Evolutionary conservation across 1,140 invertebrate species (phyloP).

Genomic region (Triops longicaudatus): DNA sequence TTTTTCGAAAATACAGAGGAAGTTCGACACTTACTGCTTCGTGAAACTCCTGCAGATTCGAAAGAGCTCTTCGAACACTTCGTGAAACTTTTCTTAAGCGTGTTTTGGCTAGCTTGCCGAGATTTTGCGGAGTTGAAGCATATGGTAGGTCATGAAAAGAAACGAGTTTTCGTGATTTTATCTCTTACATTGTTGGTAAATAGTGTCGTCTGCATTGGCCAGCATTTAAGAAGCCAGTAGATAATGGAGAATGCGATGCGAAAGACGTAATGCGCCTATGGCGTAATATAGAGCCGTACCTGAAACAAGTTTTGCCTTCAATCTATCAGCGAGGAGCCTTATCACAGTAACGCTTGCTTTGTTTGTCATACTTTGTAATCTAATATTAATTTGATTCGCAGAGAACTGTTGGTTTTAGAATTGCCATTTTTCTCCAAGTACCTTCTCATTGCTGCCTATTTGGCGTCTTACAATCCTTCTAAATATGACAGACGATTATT

Average conservation of each 20-base stretch:
- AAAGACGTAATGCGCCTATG: conserved; percentile 60
- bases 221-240: conserved; percentile 50
- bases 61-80: conserved; percentile 36
- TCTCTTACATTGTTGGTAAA: too few relatives aligned
- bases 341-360: conserved; percentile 48
- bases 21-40: conserved; percentile 56
- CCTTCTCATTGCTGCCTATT: conserved; percentile 75
- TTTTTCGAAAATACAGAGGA: conserved; percentile 47
- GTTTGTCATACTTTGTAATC: conserved; percentile 42
- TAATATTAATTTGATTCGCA: neutral
- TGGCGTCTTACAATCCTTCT: conserved; percentile 81
- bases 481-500: conserved; percentile 76
- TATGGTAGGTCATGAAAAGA: too few relatives aligned
- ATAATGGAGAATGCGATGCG: conserved; percentile 46
- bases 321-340: conserved; percentile 62
- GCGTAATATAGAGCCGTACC: conserved; percentile 61
- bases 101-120: conserved; percentile 68
- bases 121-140: conserved; percentile 64
- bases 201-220: conserved; percentile 20
- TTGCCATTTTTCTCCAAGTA: conserved; percentile 82
- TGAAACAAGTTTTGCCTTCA: conserved; percentile 62
- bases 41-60: conserved; percentile 43
- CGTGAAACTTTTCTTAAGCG: conserved; percentile 71
- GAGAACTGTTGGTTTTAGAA: conserved; percentile 47
- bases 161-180: too few relatives aligned